Evolutionary conservation across 2,888 invertebrate genomes (phyloP).

Genomic region (Scaptomyza flava): DNA sequence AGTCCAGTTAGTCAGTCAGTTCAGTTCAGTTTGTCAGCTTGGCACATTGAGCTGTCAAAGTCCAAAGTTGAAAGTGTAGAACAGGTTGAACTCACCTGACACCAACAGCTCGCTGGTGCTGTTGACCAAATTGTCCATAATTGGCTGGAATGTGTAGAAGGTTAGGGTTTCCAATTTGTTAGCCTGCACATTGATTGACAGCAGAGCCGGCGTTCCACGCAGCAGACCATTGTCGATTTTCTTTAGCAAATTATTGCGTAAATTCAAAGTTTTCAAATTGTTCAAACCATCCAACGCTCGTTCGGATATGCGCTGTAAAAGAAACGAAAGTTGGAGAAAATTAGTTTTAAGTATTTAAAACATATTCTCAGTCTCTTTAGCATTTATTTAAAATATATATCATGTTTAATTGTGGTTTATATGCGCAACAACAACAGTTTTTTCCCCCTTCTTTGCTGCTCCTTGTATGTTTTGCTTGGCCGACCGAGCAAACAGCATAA

Average conservation of each 20-base stretch:
- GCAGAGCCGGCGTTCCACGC: conserved; percentile 89
- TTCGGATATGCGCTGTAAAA: conserved; percentile 88
- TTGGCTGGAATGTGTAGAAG: conserved; percentile 89
- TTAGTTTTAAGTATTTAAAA: background rate
- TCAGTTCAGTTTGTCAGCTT: conserved; percentile 22
- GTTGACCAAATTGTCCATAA: conserved; percentile 91
- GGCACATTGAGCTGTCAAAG: conserved; percentile 43
- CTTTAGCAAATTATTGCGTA: conserved; percentile 91
- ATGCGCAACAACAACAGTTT: conserved; percentile 27
- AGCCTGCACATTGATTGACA: conserved; percentile 90
- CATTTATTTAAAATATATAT: conserved; percentile 23
- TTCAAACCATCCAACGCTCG: conserved; percentile 91
- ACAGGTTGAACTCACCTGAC: conserved; percentile 87
- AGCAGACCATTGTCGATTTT: conserved; percentile 90
- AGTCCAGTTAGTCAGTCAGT: conserved; percentile 10
- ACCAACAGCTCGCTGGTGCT: conserved; percentile 90
- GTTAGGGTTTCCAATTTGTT: conserved; percentile 91
- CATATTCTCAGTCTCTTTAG: conserved; percentile 1
- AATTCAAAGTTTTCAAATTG: conserved; percentile 89
- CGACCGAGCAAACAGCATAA: conserved; percentile 32
- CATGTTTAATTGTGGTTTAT: conserved; percentile 45
- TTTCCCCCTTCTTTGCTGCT: conserved; percentile 1
- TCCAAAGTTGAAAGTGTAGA: conserved; percentile 1
- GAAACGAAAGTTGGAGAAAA: too few species aligned
- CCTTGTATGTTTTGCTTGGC: conserved; percentile 42